phyloP scores from a whole-genome alignment of 2,888 invertebrate genomes.

The Sphaerophoria rueppellii region DNA sequence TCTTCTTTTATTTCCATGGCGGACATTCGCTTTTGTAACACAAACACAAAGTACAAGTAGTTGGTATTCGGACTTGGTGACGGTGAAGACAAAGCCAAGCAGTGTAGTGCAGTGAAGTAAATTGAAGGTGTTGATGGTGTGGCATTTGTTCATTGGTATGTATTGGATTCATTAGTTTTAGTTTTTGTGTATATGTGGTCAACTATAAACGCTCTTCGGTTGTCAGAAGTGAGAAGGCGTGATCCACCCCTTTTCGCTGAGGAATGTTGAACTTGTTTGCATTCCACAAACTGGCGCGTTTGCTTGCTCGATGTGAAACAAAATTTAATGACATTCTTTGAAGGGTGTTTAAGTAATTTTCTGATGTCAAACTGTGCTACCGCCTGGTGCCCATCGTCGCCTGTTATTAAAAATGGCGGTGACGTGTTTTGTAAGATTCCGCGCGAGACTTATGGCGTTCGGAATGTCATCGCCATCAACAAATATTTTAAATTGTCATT shows the following conservation, averaged over 20 bases:
- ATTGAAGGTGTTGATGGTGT: not conserved
- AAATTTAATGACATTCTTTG: slow-evolving; percentile 23
- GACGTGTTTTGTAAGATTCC: slow-evolving; percentile 72
- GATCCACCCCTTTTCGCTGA: no score
- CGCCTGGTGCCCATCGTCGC: slow-evolving; percentile 66
- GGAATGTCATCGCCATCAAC: slow-evolving; percentile 35
- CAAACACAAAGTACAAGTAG: slow-evolving; percentile 20
- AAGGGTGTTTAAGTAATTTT: slow-evolving; percentile 33
- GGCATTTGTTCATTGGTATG: not conserved
- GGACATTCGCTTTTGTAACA: not conserved
- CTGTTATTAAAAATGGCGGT: slow-evolving; percentile 72
- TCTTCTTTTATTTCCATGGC: not conserved
- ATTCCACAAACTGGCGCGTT: slow-evolving; percentile 38
- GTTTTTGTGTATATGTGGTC: not conserved
- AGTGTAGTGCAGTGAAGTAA: not conserved
- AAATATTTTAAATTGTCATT: not conserved
- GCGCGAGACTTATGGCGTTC: slow-evolving; percentile 60
- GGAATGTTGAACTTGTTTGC: no score
- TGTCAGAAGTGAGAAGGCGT: no score
- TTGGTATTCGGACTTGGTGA: slow-evolving; percentile 13
- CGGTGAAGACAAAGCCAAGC: not conserved
- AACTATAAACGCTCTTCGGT: not conserved
- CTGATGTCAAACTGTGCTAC: slow-evolving; percentile 34
- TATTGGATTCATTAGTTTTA: not conserved
- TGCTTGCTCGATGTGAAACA: slow-evolving; percentile 8